Evolutionary conservation across 2,888 invertebrate species (phyloP).

Genomic region (Mycalesis mineus): DNA sequence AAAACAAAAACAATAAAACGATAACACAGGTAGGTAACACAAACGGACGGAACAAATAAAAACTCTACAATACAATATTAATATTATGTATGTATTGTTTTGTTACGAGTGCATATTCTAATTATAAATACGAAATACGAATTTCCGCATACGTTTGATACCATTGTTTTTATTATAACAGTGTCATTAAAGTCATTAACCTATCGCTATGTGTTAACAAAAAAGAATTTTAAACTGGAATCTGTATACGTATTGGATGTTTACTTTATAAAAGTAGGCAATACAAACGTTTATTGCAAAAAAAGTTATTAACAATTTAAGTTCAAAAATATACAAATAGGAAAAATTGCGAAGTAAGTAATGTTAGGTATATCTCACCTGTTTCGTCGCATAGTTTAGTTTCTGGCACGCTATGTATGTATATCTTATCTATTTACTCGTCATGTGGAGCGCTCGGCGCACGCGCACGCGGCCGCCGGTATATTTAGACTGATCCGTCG

Average conservation of each 20-base stretch:
- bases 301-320: slow-evolving; percentile 43
- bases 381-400: slow-evolving; percentile 62
- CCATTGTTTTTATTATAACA: slow-evolving; percentile 26
- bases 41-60: slow-evolving; percentile 5
- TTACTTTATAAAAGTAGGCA: slow-evolving; percentile 56
- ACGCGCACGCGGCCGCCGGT: slow-evolving; percentile 67
- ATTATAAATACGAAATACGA: slow-evolving; percentile 15
- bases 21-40: slow-evolving; percentile 2
- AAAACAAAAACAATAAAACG: slow-evolving; percentile 17
- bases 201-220: slow-evolving; percentile 32
- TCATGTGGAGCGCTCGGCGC: slow-evolving; percentile 51
- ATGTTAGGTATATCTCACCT: slow-evolving; percentile 50
- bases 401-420: slow-evolving; percentile 50
- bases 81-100: slow-evolving; percentile 8
- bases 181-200: slow-evolving; percentile 41
- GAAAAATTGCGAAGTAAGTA: neutral
- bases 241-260: slow-evolving; percentile 43
- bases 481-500: slow-evolving; percentile 72
- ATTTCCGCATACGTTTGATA: slow-evolving; percentile 20
- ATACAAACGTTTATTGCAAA: slow-evolving; percentile 33
- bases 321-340: neutral
- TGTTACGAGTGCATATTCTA: slow-evolving; percentile 10
- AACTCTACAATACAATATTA: neutral
- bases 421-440: slow-evolving; percentile 67
- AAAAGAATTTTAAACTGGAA: slow-evolving; percentile 29